A percentile compares a stretch with the other conserved stretches of the same genome.
Evolutionary conservation across 2,888 invertebrate genomes (phyloP).

Genomic region (Mayetiola destructor): DNA sequence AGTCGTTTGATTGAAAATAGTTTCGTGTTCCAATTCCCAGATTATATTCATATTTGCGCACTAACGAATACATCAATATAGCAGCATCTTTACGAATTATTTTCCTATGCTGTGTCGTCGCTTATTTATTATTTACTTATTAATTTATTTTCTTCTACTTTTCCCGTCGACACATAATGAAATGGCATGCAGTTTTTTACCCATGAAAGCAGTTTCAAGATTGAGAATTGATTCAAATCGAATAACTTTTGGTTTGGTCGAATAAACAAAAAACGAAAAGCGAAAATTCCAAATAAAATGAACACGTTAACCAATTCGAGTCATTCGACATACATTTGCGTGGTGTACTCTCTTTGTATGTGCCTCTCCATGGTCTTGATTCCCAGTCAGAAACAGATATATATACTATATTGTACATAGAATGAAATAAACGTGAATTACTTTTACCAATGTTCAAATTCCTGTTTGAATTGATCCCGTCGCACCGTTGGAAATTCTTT

Average conservation of each 20-base stretch:
- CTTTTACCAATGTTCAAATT: slow-evolving; percentile 9
- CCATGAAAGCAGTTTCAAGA: neutral
- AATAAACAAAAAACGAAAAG: neutral
- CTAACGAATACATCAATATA: slow-evolving; percentile 8
- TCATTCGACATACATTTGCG: slow-evolving; percentile 11
- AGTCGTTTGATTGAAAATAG: slow-evolving; percentile 11
- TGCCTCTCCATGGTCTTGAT: slow-evolving; percentile 4
- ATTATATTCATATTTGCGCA: slow-evolving; percentile 11
- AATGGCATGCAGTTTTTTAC: neutral
- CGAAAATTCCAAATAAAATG: neutral
- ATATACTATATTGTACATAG: no score
- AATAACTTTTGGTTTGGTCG: no score
- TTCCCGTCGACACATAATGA: neutral
- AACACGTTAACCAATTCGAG: slow-evolving; percentile 1
- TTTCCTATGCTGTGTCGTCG: neutral
- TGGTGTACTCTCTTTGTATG: slow-evolving; percentile 4
- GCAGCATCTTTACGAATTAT: neutral
- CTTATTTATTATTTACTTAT: neutral
- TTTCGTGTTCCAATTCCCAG: slow-evolving; percentile 14
- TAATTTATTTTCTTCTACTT: neutral
- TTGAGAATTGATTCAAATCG: no score
- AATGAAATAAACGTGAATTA: slow-evolving; percentile 7
- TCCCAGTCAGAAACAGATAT: no score
- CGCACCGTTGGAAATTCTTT: neutral
- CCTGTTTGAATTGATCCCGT: neutral